phyloP scores from a whole-genome alignment of 2,888 invertebrate species.

The Oscheius sp. region DNA sequence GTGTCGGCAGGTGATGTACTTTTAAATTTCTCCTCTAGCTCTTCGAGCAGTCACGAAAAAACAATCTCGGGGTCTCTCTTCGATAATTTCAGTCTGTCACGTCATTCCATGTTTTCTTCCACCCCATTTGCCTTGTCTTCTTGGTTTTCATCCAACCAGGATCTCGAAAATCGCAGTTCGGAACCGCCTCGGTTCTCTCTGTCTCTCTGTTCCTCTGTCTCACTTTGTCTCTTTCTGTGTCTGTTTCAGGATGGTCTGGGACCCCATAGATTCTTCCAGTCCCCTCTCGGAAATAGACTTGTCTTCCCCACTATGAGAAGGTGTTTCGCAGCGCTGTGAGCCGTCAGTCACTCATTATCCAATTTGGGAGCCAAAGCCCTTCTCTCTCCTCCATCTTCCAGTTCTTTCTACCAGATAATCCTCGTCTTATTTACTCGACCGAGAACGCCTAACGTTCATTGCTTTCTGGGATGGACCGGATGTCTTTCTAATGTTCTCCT shows the following conservation, averaged over 20 bases:
- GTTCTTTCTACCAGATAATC: conserved; percentile 8
- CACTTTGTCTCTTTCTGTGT: too few species aligned
- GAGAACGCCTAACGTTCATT: too few species aligned
- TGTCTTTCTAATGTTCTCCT: neutral
- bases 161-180: neutral
- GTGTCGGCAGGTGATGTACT: neutral
- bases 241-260: too few species aligned
- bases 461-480: neutral
- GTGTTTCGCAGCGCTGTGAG: neutral
- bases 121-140: neutral
- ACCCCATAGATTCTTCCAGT: too few species aligned
- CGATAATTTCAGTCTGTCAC: conserved; percentile 26
- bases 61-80: neutral
- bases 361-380: conserved; percentile 20
- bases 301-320: neutral
- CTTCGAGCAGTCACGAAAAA: neutral
- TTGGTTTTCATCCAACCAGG: neutral
- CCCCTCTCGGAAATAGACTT: too few species aligned
- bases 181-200: too few species aligned
- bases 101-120: neutral
- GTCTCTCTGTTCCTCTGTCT: too few species aligned
- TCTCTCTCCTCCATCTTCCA: neutral
- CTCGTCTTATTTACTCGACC: conserved; percentile 1
- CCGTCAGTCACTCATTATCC: conserved; percentile 33
- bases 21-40: too few species aligned